Percentiles rank a stretch among this genome's conserved stretches.
These are phyloP conservation scores for Stenurella melanura DNA, from an alignment of 2,888 invertebrate species.

Conservation along the genomic window DNA sequence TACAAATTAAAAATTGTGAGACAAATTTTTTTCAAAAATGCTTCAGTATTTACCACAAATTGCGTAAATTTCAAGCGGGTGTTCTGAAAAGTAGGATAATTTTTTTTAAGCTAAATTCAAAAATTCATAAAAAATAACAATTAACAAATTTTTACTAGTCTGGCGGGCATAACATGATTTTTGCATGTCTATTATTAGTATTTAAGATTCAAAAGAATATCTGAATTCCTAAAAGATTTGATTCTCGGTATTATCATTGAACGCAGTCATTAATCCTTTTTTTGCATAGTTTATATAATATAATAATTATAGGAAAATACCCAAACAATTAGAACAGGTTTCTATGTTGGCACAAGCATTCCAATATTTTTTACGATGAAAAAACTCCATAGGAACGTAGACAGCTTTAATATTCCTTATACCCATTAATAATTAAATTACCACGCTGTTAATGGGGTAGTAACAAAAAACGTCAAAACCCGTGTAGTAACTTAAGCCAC, in stretches of 20 bases:
- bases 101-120: no score
- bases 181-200: no score
- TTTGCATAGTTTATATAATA: slow-evolving; percentile 12
- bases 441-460: slow-evolving; percentile 37
- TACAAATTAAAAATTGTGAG: no score
- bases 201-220: not conserved
- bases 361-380: slow-evolving; percentile 7
- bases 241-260: not conserved
- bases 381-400: slow-evolving; percentile 11
- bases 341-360: slow-evolving; percentile 14
- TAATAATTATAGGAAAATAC: slow-evolving; percentile 22
- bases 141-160: no score
- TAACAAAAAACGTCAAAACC: slow-evolving; percentile 31
- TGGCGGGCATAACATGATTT: no score
- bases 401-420: slow-evolving; percentile 37
- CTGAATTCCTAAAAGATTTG: not conserved
- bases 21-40: no score
- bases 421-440: slow-evolving; percentile 39
- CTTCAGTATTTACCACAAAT: no score
- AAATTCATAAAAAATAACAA: no score
- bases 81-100: no score
- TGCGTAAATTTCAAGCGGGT: no score
- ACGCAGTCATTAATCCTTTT: slow-evolving; percentile 7
- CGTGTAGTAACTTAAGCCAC: slow-evolving; percentile 35
- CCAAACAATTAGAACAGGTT: slow-evolving; percentile 31